These are phyloP conservation scores for Python bivittatus DNA, from an alignment of 2,113 vertebrate species.

Conservation along the genomic window DNA sequence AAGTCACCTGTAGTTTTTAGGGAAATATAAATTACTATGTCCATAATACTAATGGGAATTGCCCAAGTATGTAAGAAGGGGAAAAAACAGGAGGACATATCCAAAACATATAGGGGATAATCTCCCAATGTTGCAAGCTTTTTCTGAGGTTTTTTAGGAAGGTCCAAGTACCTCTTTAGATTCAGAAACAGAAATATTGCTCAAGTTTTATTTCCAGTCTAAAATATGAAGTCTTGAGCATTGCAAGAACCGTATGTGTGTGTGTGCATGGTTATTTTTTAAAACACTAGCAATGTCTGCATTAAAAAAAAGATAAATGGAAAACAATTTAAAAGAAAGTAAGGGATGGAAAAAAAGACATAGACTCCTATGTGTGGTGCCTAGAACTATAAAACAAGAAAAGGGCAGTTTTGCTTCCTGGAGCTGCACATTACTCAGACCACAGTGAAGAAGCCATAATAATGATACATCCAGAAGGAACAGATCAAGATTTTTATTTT, in stretches of 20 bases:
- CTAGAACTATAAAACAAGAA: not conserved
- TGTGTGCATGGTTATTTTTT: constrained; percentile 12
- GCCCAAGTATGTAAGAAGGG: not conserved
- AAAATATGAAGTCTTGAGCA: not conserved
- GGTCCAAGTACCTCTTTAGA: constrained; percentile 8
- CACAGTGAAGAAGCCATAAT: not conserved
- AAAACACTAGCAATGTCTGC: not conserved
- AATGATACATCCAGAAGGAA: not conserved
- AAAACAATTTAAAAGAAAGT: not conserved
- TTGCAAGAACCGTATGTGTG: not conserved
- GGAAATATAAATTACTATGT: constrained; percentile 49
- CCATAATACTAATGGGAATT: not conserved
- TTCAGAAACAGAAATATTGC: constrained; percentile 8
- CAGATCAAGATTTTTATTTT: not conserved
- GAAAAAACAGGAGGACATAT: not conserved
- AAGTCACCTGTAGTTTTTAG: constrained; percentile 42
- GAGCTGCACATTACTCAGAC: not conserved
- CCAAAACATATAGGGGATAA: not conserved
- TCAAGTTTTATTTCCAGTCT: constrained; percentile 28
- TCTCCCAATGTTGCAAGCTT: not conserved
- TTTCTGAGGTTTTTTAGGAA: not conserved
- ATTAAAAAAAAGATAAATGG: not conserved
- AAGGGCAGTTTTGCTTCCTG: not conserved
- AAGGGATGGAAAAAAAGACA: not conserved
- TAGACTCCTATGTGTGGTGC: not conserved